Base-by-base conservation (phyloP, 2,113 vertebrate species). In the Elephas maximus region DNA sequence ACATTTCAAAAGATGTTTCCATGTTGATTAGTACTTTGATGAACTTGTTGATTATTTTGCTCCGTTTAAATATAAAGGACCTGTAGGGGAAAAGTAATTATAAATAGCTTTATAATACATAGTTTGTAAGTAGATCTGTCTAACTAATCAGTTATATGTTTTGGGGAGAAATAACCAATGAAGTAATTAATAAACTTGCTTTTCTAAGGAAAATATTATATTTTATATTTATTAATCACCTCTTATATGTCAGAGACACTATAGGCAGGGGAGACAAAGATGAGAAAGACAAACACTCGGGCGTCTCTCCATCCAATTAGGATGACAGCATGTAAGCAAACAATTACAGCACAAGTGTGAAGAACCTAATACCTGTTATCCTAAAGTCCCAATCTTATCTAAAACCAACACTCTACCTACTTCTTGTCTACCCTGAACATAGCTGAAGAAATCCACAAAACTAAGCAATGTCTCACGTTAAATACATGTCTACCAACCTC, bases 1-100 rank as follows among this genome's bases (percentile, higher is more conserved):
- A 45, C 71, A 78, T 78, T 94, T 73, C 44, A 95, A 78, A 77
- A 89, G 24, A 88, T 9, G 2, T 90, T 93, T 96, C 93, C n/a
- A 18, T 74, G 44, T 94, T 82, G 62, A 20, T 51, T 63, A 81
- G 45, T 88, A 45, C 57, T 96, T 93, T 71, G 60, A 51, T 48
- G 51, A 82, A 85, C 37, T 85, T 45, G 41, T 76, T 91, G 26
- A 65, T 93, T 71, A 85, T 81, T 88, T 92, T 83, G 30, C 41
- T 44, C 24, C 48, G 73, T 53, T 97, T 93, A 93, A 80, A 76
- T 91, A 65, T 84, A 91, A 95, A 88, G 28, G 93, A 53, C 0
- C 57, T 81, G 4, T 80, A 78, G 67, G 37, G 44, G 8, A 79
- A 88, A 94, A 30, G 5, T 80, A 37, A 80, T 62, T 90, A 24